Evolutionary conservation across 2,113 vertebrate species (phyloP).

Genomic region (Myotis lucifugus): DNA sequence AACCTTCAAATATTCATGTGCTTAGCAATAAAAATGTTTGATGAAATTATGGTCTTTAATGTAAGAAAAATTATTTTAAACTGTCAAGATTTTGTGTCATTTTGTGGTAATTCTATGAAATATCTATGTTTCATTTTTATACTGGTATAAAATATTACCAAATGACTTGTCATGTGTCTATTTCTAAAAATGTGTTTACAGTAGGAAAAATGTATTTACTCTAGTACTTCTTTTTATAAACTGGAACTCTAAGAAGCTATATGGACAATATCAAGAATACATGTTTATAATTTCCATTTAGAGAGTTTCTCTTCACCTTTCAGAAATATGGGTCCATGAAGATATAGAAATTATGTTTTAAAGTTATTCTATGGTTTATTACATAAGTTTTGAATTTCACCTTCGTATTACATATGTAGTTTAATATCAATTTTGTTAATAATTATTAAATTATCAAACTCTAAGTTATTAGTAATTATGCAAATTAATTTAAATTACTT

Average conservation of each 20-base stretch:
- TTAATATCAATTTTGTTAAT: neutral
- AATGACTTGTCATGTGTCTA: neutral
- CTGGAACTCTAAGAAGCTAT: neutral
- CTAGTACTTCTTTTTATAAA: neutral
- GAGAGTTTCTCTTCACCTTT: neutral
- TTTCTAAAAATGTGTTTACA: neutral
- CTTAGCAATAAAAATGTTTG: neutral
- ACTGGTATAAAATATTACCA: neutral
- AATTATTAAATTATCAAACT: neutral
- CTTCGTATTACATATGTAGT: neutral
- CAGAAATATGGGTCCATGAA: neutral
- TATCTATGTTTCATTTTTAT: constrained; percentile 16
- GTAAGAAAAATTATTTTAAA: neutral
- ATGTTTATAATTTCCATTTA: neutral
- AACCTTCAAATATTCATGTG: neutral
- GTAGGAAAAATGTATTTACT: neutral
- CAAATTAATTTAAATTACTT: constrained; percentile 14
- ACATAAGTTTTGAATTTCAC: neutral
- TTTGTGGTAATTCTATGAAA: constrained; percentile 8
- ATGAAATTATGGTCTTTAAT: neutral
- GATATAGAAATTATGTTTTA: neutral
- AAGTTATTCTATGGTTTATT: neutral
- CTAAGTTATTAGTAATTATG: neutral
- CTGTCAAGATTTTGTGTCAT: neutral
- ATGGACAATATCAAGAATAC: neutral